Base-by-base conservation (phyloP, 2,113 vertebrate species). In the Burhinus oedicnemus region DNA sequence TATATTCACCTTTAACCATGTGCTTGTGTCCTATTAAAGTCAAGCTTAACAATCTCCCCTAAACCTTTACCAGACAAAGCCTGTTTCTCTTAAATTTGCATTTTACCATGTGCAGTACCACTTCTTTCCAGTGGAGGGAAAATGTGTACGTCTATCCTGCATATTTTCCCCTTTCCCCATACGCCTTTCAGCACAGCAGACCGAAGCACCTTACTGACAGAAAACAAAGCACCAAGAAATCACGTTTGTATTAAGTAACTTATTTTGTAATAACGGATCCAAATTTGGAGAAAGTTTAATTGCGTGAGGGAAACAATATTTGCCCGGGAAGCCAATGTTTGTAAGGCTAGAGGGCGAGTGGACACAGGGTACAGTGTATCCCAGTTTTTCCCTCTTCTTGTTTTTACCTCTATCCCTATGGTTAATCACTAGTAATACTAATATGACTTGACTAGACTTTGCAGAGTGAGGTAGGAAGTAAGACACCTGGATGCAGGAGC, bases 51-150 rank as follows among this genome's bases (percentile, higher is more conserved):
- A 29, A 38, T 45, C 20, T 69, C 14, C 8, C 8, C 21, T 34
- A 45, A 45, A 30, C 25, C 34, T 85, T 69, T 32, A 64, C 20
- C 20, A 44, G 26, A 22, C 44, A 65, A 74, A 76, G 34, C 29
- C n/a, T 2, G 4, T 26, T 87, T 85, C 57, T 19, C 30, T 68
- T 18, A 27, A 10, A 11, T 23, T 52, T 20, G 11, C 12, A 12
- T 58, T 71, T 69, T 40, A 60, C n/a, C 6, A 15, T 5, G 34
- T 74, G 95, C 44, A 96, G 38, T 95, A 77, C 87, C 79, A 49
- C 38, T 81, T 74, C 22, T 64, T 80, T 65, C 96, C 96, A 93
- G 62, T 6, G 34, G 96, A 94, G 84, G 84, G 94, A n/a, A 91
- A 87, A 60, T 62, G 5, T 40, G 74, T n/a, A 60, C 25, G 0